These are phyloP conservation scores for Dioctria rufipes DNA, from an alignment of 2,888 invertebrate species.

Conservation along the genomic window DNA sequence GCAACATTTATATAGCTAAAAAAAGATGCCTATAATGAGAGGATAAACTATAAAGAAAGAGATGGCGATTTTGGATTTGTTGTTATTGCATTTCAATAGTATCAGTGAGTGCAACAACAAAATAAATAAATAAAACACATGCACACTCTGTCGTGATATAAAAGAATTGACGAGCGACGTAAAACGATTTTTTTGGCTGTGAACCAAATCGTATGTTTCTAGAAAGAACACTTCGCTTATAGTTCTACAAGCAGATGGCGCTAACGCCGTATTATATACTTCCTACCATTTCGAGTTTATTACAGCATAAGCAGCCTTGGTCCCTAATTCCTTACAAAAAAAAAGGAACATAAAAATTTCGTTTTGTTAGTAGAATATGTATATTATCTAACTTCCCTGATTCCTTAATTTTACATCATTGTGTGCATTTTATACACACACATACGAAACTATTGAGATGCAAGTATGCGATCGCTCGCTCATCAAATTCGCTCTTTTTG, in stretches of 20 bases:
- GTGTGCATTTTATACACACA: too few relatives aligned
- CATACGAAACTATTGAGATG: too few relatives aligned
- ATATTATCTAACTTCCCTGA: slow-evolving; percentile 24
- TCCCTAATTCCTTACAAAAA: too few relatives aligned
- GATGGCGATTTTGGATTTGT: neutral
- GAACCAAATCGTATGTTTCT: slow-evolving; percentile 28
- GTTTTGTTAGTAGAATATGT: too few relatives aligned
- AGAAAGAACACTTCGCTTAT: slow-evolving; percentile 34
- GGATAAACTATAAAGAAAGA: neutral
- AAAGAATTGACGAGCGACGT: neutral
- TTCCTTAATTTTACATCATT: neutral
- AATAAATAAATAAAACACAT: slow-evolving; percentile 14
- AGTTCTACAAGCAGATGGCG: neutral
- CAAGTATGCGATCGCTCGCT: too few relatives aligned
- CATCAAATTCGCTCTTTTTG: too few relatives aligned
- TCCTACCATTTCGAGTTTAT: neutral
- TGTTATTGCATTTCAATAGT: slow-evolving; percentile 29
- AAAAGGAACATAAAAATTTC: too few relatives aligned
- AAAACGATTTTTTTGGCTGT: neutral
- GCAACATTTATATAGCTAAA: slow-evolving; percentile 6
- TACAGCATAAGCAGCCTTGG: neutral
- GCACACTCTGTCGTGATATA: neutral
- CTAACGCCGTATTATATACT: neutral
- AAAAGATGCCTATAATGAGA: neutral
- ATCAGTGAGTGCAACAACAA: neutral